Base-by-base conservation (phyloP, 1,140 invertebrate genomes). In the Notospermus geniculatus region DNA sequence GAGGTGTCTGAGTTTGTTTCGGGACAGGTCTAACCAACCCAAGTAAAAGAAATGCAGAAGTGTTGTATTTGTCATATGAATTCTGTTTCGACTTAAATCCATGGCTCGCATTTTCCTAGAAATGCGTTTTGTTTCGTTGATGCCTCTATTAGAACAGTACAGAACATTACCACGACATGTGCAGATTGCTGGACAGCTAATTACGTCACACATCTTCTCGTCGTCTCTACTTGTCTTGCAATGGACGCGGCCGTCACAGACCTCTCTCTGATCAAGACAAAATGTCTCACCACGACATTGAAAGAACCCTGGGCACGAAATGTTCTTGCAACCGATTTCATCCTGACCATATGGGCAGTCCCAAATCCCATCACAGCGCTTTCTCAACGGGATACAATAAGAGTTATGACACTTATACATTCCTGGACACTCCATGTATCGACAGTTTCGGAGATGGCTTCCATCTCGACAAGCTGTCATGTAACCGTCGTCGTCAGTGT, bases 361-460 rank as follows among this genome's bases (percentile, higher is more conserved):
- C 28, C 36, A 39, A 4, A 13, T 25, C 7, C 56, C 56, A 25
- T 57, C 39, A 57, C 56, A 57, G 19, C 25, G 17, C 29, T 32
- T 32, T 7, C 32, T 19, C 2, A 19, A 4, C 19, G 56, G 56
- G 39, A 57, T 41, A 23, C 56, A 57, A 22, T 57, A 57, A n/a
- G 29, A 7, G 17, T 17, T 17, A 5, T 27, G 56, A 57, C 56
- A 57, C 39, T 57, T 57, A 22, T 46, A 57, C 25, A 39, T 19
- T 11, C 15, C 36, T 4, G 54, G 54, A 23, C 56, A 57, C 11
- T 39, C 19, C 7, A 41, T 13, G 13, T 39, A 2, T 5, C 39
- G 9, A 22, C 56, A 57, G 39, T 57, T n/a, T 22, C n/a, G 25
- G 13, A 57, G 56, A 22, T 57, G 46, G n/a, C 25, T 50, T 7